Base-by-base conservation (phyloP, 2,113 vertebrate genomes). In the Gymnogyps californianus region DNA sequence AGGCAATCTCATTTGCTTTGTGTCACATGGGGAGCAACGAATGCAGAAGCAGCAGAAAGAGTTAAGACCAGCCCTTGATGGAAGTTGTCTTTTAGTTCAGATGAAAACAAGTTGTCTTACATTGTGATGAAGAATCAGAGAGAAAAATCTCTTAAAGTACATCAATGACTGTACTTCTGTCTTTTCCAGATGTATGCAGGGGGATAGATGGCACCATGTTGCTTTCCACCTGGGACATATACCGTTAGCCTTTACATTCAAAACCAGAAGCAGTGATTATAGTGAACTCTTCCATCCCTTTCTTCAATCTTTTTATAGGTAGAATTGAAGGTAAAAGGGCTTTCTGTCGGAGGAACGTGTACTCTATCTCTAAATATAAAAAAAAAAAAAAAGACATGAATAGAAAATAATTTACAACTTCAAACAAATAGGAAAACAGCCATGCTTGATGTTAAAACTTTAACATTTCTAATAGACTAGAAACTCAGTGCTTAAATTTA, bases 401-500 rank as follows among this genome's bases (percentile, higher is more conserved):
- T 16, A 70, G 64, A 76, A 79, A 90, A 90, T 61, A 72, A 72
- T 57, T 90, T 89, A 58, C 47, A 74, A 46, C 31, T 47, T 51
- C 11, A 87, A 81, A 19, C 8, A 42, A 57, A 22, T 44, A 52
- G n/a, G 59, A 80, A 90, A 95, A 69, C 11, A 64, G 28, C 55
- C 24, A 19, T 61, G 18, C 42, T 78, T 90, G 38, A 7, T 91
- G 71, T 92, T 94, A 47, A 86, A 93, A 89, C 22, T 83, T 96
- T 47, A 90, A 62, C 31, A 59, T 93, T 85, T 93, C 76, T 83
- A 90, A 83, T 78, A 90, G 58, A 65, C 34, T 69, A 65, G 51
- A 59, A 86, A 61, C 29, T 80, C 51, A 18, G 16, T 81, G 59
- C 67, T 97, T 96, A 96, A 88, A 72, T 94, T 94, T 75, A 78